Percentiles rank a stretch among this genome's conserved stretches.
Evolutionary conservation across 2,888 invertebrate species (phyloP).

Genomic region (Drosophila greeni): DNA sequence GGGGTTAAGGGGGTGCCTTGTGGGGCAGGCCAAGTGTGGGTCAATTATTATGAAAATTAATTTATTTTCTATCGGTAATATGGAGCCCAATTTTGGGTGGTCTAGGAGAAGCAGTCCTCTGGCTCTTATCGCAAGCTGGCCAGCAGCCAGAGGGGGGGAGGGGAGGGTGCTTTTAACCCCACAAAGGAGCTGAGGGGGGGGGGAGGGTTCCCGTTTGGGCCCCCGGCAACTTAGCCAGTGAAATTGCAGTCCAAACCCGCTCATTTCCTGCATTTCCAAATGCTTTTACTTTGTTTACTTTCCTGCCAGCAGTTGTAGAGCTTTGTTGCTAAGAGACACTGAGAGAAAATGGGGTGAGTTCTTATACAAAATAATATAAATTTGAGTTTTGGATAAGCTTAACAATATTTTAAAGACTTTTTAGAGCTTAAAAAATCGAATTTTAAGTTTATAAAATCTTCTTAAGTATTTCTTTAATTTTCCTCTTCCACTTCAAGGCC

Average conservation of each 20-base stretch:
- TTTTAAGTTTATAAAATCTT: background rate
- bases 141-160: no score
- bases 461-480: no score
- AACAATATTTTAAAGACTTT: no score
- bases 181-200: no score
- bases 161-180: conserved; percentile 3
- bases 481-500: background rate
- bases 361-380: no score
- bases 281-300: conserved; percentile 59
- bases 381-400: no score
- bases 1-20: background rate
- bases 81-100: conserved; percentile 21
- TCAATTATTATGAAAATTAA: conserved; percentile 71
- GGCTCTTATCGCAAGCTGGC: conserved; percentile 56
- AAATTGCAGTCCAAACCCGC: conserved; percentile 26
- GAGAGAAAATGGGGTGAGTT: background rate
- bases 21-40: background rate
- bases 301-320: conserved; percentile 13
- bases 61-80: conserved; percentile 69
- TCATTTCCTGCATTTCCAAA: conserved; percentile 48
- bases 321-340: conserved; percentile 17
- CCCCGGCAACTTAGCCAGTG: conserved; percentile 22
- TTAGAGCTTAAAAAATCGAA: background rate
- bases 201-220: no score
- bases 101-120: background rate